Evolutionary conservation across 2,888 invertebrate genomes (phyloP), one percentile per base, ranked within the genome.

Genomic region (Acrocera orbiculus): DNA sequence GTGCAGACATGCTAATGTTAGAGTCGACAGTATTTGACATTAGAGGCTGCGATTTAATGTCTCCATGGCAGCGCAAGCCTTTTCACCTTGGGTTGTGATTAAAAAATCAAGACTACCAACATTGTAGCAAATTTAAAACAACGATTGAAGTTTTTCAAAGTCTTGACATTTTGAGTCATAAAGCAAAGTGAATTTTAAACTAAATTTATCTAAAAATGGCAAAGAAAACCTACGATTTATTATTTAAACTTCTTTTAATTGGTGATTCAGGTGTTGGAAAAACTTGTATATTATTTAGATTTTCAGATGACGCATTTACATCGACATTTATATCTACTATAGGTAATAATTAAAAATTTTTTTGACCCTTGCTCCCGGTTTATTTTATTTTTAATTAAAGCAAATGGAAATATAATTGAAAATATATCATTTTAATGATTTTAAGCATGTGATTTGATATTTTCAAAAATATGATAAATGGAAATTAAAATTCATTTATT

Each of bases 321-420:
- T 82, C 87, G 37, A 89, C 89, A 45, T 90, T 90, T 67, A 90
- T 90, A 63, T 90, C 89, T 43, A 90, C 89, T 46, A 90, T 90
- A 68, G 90, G 89, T 89, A 71, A 70, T 19, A 19, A 19, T 19
- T 19, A 19, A 2, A 7, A 7, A 7, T 19, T 19, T 19, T 19
- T 2, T 19, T 8, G 5, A 5, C 19, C 19, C 19, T 8, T 10
- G 10, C n/a, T n/a, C n/a, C n/a, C n/a, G n/a, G n/a, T n/a, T n/a
- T n/a, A n/a, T n/a, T n/a, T n/a, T n/a, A n/a, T n/a, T n/a, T n/a
- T n/a, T n/a, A n/a, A n/a, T n/a, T n/a, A n/a, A n/a, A n/a, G n/a
- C n/a, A n/a, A n/a, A n/a, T n/a, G n/a, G n/a, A n/a, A n/a, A n/a
- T n/a, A 19, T 19, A 19, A 19, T 19, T 19, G 3, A 19, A 19